Evolutionary conservation across 1,140 invertebrate genomes (phyloP).

Genomic region (Eumaeus atala): DNA sequence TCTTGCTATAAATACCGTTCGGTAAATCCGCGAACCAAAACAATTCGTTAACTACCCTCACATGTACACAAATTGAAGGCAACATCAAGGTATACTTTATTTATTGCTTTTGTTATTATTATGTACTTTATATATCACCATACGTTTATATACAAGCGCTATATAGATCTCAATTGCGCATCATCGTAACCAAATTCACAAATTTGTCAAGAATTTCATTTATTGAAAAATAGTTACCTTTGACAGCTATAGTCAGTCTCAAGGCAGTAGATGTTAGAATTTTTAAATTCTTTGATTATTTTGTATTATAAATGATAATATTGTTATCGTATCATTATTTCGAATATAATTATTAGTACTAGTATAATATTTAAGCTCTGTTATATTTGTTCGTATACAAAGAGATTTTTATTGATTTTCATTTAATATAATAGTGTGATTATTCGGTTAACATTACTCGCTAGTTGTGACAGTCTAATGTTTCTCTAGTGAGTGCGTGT

Average conservation of each 20-base stretch:
- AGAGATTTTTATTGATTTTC: conserved; percentile 38
- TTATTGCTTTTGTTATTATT: conserved; percentile 71
- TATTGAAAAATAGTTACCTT: conserved; percentile 28
- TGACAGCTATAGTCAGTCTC: conserved; percentile 58
- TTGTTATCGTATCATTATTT: conserved; percentile 5
- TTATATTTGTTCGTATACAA: conserved; percentile 69
- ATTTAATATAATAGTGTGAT: conserved; percentile 35
- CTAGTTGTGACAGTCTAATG: conserved; percentile 61
- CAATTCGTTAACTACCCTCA: conserved; percentile 46
- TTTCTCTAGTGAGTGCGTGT: conserved; percentile 60
- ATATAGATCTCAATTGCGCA: conserved; percentile 8
- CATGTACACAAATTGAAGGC: conserved; percentile 66
- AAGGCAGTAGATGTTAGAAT: conserved; percentile 39
- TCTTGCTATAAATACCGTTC: conserved; percentile 35
- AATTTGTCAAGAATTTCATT: conserved; percentile 34
- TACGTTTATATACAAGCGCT: conserved; percentile 61
- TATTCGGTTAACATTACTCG: conserved; percentile 42
- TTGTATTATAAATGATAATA: conserved; percentile 23
- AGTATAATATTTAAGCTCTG: conserved; percentile 66
- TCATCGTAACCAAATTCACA: conserved; percentile 24
- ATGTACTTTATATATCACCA: conserved; percentile 70
- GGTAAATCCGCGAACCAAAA: conserved; percentile 38
- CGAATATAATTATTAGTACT: conserved; percentile 20
- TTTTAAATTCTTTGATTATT: conserved; percentile 8
- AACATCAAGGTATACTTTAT: conserved; percentile 73